Conservation (phyloP, 2,888 invertebrate species). For the Hipparchia semele region DNA sequence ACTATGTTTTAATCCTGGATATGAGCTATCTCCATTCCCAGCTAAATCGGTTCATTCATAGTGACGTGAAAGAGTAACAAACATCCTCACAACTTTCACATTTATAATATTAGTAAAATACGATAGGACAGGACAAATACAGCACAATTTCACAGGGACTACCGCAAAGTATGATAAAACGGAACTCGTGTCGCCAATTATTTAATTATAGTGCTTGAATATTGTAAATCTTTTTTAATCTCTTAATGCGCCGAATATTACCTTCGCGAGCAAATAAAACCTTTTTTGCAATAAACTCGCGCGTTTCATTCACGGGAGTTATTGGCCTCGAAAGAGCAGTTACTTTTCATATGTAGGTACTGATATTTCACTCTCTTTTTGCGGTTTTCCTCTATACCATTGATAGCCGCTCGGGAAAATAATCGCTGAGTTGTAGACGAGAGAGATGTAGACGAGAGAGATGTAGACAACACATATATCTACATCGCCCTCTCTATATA, state of each 20-base stretch:
- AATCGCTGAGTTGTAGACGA: neutral
- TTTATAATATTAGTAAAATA: no score
- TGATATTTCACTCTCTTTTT: slow-evolving; percentile 30
- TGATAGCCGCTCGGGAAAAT: slow-evolving; percentile 8
- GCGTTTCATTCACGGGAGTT: slow-evolving; percentile 29
- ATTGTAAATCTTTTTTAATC: slow-evolving; percentile 24
- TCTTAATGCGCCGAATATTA: slow-evolving; percentile 22
- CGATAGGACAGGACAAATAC: no score
- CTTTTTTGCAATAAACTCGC: slow-evolving; percentile 32
- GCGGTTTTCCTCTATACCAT: slow-evolving; percentile 20
- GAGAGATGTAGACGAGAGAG: no score
- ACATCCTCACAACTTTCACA: no score
- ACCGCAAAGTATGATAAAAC: neutral
- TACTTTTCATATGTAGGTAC: slow-evolving; percentile 23
- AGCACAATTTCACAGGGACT: neutral
- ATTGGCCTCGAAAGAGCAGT: slow-evolving; percentile 34
- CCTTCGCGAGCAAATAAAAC: slow-evolving; percentile 23
- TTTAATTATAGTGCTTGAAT: neutral
- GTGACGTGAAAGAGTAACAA: no score
- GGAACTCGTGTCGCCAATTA: slow-evolving; percentile 14
- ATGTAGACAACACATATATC: no score
- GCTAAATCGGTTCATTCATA: no score
- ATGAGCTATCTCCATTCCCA: no score
- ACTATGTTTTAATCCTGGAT: no score
- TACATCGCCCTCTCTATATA: no score